These are phyloP conservation scores for Mycetomoellerius zeteki DNA, from an alignment of 1,140 invertebrate genomes.

Conservation along the genomic window DNA sequence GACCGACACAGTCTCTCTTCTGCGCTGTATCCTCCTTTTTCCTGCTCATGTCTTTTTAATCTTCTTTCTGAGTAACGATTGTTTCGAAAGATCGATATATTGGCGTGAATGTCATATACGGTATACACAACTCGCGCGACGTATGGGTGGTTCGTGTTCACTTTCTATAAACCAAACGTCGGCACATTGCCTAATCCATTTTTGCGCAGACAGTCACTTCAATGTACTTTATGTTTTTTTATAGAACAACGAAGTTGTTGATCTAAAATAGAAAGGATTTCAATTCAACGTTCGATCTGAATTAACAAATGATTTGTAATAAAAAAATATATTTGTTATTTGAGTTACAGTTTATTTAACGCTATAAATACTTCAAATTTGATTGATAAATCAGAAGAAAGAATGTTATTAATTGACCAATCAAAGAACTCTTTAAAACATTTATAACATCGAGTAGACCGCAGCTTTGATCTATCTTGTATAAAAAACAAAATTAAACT, in stretches of 20 bases:
- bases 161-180: slow-evolving; percentile 43
- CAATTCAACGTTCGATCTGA: not conserved
- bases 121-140: slow-evolving; percentile 10
- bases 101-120: slow-evolving; percentile 46
- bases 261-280: slow-evolving; percentile 25
- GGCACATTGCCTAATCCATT: slow-evolving; percentile 39
- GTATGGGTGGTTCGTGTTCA: slow-evolving; percentile 42
- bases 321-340: not conserved
- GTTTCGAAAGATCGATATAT: slow-evolving; percentile 57
- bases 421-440: too few species aligned
- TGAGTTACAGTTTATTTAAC: too few species aligned
- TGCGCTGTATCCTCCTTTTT: slow-evolving; percentile 24
- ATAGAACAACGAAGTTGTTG: not conserved
- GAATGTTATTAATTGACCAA: too few species aligned
- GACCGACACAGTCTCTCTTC: slow-evolving; percentile 19
- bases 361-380: too few species aligned
- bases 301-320: slow-evolving; percentile 12
- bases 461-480: not conserved
- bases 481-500: not conserved
- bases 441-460: too few species aligned
- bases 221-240: slow-evolving; percentile 20
- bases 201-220: slow-evolving; percentile 35
- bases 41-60: not conserved
- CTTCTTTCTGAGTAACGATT: slow-evolving; percentile 61
- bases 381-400: too few species aligned